A percentile compares a stretch with the other conserved stretches of the same genome.
These are phyloP conservation scores for Anoplolepis gracilipes DNA, from an alignment of 1,140 invertebrate species.

Conservation along the genomic window DNA sequence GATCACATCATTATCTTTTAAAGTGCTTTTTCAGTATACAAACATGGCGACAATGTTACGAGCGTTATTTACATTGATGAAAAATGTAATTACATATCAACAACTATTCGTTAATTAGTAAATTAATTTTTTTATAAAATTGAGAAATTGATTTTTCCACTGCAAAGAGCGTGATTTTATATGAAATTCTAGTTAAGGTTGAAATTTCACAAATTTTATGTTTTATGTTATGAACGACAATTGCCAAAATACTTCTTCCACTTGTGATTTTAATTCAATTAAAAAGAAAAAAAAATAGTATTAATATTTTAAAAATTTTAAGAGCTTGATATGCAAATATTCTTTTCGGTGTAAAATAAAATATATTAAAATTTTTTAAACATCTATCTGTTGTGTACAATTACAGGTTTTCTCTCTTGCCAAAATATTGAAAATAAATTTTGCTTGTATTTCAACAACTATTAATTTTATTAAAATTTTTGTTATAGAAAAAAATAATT, in stretches of 20 bases:
- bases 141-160: conserved; percentile 8
- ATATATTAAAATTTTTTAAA: conserved; percentile 3
- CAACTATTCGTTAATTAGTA: conserved; percentile 41
- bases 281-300: conserved; percentile 16
- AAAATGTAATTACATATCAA: neutral
- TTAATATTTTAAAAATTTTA: neutral
- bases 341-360: neutral
- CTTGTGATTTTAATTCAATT: neutral
- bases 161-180: neutral
- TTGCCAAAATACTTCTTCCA: neutral
- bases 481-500: neutral
- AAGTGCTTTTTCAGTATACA: neutral
- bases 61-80: neutral
- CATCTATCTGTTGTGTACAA: neutral
- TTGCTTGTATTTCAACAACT: neutral
- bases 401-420: neutral
- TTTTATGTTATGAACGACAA: conserved; percentile 15
- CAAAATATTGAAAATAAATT: conserved; percentile 5
- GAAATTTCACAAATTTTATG: conserved; percentile 6
- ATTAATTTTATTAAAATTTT: neutral
- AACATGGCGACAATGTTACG: conserved; percentile 13
- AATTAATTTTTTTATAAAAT: conserved; percentile 29
- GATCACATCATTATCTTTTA: neutral
- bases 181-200: conserved; percentile 5
- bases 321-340: neutral